Percentiles rank a stretch among this genome's conserved stretches.
phyloP scores from a whole-genome alignment of 2,113 vertebrate species.

The Hippocampus guttulatus region DNA sequence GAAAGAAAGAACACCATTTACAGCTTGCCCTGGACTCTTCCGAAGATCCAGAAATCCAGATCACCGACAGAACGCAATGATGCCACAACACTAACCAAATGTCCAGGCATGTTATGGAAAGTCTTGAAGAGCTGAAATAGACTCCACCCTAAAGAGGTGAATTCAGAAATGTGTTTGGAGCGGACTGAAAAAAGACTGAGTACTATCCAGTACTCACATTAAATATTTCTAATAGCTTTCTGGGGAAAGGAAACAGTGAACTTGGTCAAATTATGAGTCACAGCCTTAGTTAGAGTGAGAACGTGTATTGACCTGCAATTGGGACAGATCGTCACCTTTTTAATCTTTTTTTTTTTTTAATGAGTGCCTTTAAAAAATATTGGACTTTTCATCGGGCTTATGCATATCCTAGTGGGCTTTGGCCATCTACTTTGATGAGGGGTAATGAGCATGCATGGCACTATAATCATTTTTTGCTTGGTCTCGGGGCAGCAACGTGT shows the following conservation, averaged over 20 bases:
- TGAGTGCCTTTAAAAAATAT: conserved; percentile 55
- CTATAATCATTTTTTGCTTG: conserved; percentile 75
- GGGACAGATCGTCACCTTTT: conserved; percentile 33
- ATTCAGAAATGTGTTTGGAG: too few species aligned
- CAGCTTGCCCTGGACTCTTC: too few species aligned
- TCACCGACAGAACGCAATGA: neutral
- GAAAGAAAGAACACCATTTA: neutral
- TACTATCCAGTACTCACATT: neutral
- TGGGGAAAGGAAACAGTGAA: neutral
- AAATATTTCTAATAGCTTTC: neutral
- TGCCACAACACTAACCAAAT: neutral
- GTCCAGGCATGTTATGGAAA: too few species aligned
- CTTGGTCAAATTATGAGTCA: neutral
- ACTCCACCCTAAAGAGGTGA: neutral
- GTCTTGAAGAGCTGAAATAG: neutral
- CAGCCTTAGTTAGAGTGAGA: neutral
- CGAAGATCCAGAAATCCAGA: neutral
- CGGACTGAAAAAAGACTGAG: neutral
- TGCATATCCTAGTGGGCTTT: conserved; percentile 53
- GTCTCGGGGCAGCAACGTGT: conserved; percentile 58
- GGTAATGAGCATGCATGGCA: conserved; percentile 52
- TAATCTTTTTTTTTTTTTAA: conserved; percentile 47
- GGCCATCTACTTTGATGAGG: conserved; percentile 64
- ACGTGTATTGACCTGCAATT: neutral
- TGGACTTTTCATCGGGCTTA: conserved; percentile 48